Conservation (phyloP, 2,888 invertebrate genomes). For the Pediacus dermestoides region DNA sequence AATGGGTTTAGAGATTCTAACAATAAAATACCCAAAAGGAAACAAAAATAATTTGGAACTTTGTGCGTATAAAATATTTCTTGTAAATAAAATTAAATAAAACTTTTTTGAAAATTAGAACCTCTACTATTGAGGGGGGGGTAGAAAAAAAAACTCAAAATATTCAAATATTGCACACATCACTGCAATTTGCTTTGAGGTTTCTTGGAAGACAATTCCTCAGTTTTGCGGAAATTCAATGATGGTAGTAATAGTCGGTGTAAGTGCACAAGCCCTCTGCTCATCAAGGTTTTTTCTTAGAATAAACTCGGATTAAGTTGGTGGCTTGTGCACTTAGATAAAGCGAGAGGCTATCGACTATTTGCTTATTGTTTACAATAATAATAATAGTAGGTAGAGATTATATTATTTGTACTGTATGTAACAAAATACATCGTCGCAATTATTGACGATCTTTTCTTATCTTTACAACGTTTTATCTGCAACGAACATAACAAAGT, state of each 20-base stretch:
- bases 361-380: background rate
- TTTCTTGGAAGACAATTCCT: conserved; percentile 24
- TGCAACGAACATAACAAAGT: conserved; percentile 33
- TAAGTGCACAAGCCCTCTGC: conserved; percentile 21
- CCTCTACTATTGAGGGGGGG: no score
- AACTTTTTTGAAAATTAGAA: no score
- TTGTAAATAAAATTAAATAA: no score
- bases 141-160: no score
- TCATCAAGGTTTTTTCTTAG: background rate
- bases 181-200: conserved; percentile 29
- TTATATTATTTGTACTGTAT: conserved; percentile 46
- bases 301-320: background rate
- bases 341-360: no score
- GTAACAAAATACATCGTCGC: conserved; percentile 49
- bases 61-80: no score
- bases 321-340: background rate
- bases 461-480: conserved; percentile 11
- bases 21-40: no score
- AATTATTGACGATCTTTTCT: conserved; percentile 36
- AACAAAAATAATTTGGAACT: no score
- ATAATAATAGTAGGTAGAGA: conserved; percentile 13
- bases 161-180: conserved; percentile 42
- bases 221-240: conserved; percentile 24
- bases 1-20: no score
- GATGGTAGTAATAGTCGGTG: conserved; percentile 23